Evolutionary conservation across 2,797 vertebrate genomes (phyloP).

Genomic region (Sebastiscus tertius): DNA sequence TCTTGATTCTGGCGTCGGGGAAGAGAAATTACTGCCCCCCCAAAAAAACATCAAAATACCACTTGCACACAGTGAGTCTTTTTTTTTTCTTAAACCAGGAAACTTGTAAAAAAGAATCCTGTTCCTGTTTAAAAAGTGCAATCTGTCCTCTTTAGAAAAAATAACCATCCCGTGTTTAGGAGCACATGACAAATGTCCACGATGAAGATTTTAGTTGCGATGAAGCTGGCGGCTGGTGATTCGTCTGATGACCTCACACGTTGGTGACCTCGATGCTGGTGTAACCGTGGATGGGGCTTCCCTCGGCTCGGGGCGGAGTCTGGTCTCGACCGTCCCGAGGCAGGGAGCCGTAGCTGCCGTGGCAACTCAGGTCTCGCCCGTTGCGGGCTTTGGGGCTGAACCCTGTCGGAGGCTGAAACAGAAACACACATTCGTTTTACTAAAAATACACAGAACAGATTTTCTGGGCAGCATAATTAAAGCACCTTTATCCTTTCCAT

Average conservation of each 20-base stretch:
- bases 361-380: conserved; percentile 78
- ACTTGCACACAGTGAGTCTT: neutral
- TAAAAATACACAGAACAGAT: too few species aligned
- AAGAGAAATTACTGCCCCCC: neutral
- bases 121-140: conserved; percentile 64
- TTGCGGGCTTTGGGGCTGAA: conserved; percentile 79
- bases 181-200: conserved; percentile 32
- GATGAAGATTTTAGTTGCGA: neutral
- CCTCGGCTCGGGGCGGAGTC: conserved; percentile 68
- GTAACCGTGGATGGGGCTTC: conserved; percentile 77
- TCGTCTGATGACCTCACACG: conserved; percentile 73
- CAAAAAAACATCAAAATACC: conserved; percentile 28
- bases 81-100: conserved; percentile 24
- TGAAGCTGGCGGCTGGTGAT: neutral
- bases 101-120: conserved; percentile 31
- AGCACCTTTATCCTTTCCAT: too few species aligned
- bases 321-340: conserved; percentile 75
- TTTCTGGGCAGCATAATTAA: too few species aligned
- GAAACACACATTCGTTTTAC: conserved; percentile 7
- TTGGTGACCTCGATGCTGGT: conserved; percentile 83
- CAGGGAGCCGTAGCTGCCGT: conserved; percentile 79
- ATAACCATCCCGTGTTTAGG: conserved; percentile 28
- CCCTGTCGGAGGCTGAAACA: conserved; percentile 79
- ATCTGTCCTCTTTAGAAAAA: conserved; percentile 53
- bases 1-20: conserved; percentile 9